A percentile compares a stretch with the other conserved stretches of the same genome.
Evolutionary conservation across 2,113 vertebrate genomes (phyloP).

Genomic region (Saiga tatarica): DNA sequence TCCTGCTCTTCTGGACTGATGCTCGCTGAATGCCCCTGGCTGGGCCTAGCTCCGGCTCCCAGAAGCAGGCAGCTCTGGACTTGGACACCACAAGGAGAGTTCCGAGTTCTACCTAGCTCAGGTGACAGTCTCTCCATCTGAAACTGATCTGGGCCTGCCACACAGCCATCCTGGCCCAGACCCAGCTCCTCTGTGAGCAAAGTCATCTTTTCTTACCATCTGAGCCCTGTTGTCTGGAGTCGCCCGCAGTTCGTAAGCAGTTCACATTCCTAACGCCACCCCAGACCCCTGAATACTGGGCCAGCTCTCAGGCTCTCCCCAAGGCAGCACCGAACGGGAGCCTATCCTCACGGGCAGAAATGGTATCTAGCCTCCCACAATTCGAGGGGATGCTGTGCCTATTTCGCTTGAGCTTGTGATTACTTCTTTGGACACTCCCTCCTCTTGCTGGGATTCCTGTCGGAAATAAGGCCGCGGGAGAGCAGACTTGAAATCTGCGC

Average conservation of each 20-base stretch:
- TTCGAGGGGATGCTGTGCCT: neutral
- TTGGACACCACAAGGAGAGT: constrained; percentile 2
- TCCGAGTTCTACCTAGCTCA: neutral
- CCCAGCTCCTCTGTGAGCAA: neutral
- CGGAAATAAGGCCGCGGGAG: neutral
- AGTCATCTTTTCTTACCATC: neutral
- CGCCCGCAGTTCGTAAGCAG: neutral
- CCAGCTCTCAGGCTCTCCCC: neutral
- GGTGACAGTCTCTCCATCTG: neutral
- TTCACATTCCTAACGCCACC: neutral
- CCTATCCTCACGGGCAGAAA: neutral
- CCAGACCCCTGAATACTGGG: accelerated
- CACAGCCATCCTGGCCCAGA: neutral
- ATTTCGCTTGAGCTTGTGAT: neutral
- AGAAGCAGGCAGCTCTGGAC: constrained; percentile 9
- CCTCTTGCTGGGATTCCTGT: neutral
- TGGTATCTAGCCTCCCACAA: too few relatives aligned
- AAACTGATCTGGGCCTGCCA: neutral
- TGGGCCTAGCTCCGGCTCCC: neutral
- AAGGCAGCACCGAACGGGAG: neutral
- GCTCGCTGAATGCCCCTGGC: neutral
- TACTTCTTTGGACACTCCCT: neutral
- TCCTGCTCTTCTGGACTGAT: neutral
- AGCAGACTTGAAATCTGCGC: neutral
- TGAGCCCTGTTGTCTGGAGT: neutral